Base-by-base conservation (phyloP, 2,113 vertebrate genomes). In the Channa maculata region DNA sequence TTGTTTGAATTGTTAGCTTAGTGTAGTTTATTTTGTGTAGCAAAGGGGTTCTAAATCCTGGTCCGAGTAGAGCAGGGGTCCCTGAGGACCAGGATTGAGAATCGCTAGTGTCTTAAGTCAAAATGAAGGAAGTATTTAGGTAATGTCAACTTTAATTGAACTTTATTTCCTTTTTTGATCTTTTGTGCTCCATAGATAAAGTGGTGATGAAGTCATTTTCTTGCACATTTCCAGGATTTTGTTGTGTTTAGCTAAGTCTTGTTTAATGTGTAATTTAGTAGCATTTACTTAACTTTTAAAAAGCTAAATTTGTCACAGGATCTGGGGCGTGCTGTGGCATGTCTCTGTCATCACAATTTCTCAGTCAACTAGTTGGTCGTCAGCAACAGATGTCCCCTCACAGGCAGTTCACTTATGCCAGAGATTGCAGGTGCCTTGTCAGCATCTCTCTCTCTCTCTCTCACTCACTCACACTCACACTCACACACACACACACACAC, bases 401-500 rank as follows among this genome's bases (percentile, higher is more conserved):
- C 71, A 87, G 80, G 66, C 37, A 69, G 73, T 84, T 82, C 71
- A 70, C 89, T 62, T 71, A 61, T 61, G 54, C 60, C 39, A 54
- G 53, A 64, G 77, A 79, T 51, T 82, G 86, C 86, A 86, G 84
- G 89, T 92, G 89, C 68, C 75, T 68, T 2, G 45, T 84, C 52
- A 64, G 80, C 71, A 72, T 46, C 57, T 24, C 24, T 24, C 24
- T 24, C 24, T 1, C 24, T 46, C 57, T 24, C 24, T 24, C 24
- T 24, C 24, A 24, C 24, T 24, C 24, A 24, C 24, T 24, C 24
- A 24, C 24, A 24, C 24, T 24, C 24, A 24, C 24, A 24, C 24
- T 1, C 24, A 24, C 24, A 24, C 24, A 24, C 24, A 24, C 24
- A 24, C 24, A 24, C 24, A 24, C 24, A 24, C 24, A 24, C 24